Evolutionary conservation across 2,113 vertebrate genomes (phyloP).

Genomic region (Eira barbara): DNA sequence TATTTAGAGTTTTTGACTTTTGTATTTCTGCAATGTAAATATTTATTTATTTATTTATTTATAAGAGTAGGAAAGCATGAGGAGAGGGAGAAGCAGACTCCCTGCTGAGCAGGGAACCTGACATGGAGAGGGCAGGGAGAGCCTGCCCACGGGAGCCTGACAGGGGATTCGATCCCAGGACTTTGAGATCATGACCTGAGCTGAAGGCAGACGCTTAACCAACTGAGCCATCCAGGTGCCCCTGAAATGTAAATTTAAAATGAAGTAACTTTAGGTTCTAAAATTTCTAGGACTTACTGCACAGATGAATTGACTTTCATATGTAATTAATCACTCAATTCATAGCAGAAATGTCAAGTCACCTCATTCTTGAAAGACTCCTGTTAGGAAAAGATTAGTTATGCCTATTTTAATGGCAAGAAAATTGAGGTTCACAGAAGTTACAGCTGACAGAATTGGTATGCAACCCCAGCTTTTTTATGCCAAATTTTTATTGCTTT

Average conservation of each 20-base stretch:
- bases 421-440: neutral
- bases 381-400: neutral
- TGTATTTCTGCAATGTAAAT: neutral
- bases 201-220: neutral
- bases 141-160: neutral
- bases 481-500: neutral
- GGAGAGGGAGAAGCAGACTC: neutral
- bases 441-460: neutral
- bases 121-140: too few species aligned
- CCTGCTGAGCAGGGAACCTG: neutral
- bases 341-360: neutral
- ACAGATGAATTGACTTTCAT: neutral
- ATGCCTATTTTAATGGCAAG: neutral
- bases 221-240: neutral
- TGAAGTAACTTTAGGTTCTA: neutral
- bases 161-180: neutral
- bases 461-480: neutral
- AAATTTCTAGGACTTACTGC: neutral
- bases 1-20: neutral
- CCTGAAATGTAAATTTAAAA: neutral
- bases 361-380: neutral
- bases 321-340: neutral
- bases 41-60: neutral
- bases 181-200: neutral
- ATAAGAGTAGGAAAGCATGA: neutral